Evolutionary conservation across 2,113 vertebrate species (phyloP), one percentile per base, ranked within the genome.

Genomic region (Antidorcas marsupialis): DNA sequence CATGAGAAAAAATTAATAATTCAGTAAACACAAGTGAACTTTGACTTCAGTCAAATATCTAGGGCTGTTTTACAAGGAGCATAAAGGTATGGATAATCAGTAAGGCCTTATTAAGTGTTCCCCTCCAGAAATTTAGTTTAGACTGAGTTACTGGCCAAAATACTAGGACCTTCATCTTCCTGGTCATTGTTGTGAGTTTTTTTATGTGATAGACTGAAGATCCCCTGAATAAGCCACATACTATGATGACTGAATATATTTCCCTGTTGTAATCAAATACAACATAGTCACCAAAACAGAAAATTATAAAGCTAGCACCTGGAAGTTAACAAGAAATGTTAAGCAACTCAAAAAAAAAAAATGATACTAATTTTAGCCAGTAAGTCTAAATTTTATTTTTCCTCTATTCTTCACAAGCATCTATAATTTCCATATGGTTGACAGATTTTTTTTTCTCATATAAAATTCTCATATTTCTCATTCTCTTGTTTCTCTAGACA

Each of bases 371-470:
- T 83, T 71, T 90, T 96, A 87, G 74, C 43, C 30, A 87, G 50
- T 15, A 76, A 93, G n/a, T 90, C 12, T 57, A 36, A 87, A 78
- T 64, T 97, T 90, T 33, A 52, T 50, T 94, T 91, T 96, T 95
- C 50, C 45, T 47, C 16, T 33, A 59, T 23, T 83, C 52, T 28
- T 89, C 43, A 60, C 50, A 90, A 87, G 81, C 89, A 87, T 10
- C 53, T 83, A 21, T 87, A 64, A 93, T 53, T 87, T 84, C 8
- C 55, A 59, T 59, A 45, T 36, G 10, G 47, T 62, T n/a, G 13
- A 27, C 14, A 55, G 39, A 39, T 79, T 85, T 67, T 91, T 94
- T 62, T 39, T 60, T 27, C 13, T 87, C 62, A 55, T 47, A 60
- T 52, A 81, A 52, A 81, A 21, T 52, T 81, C 78, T 81, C 30